A percentile compares a stretch with the other conserved stretches of the same genome.
Evolutionary conservation across 2,113 vertebrate species (phyloP).

Genomic region (Actenoides lindsayi): DNA sequence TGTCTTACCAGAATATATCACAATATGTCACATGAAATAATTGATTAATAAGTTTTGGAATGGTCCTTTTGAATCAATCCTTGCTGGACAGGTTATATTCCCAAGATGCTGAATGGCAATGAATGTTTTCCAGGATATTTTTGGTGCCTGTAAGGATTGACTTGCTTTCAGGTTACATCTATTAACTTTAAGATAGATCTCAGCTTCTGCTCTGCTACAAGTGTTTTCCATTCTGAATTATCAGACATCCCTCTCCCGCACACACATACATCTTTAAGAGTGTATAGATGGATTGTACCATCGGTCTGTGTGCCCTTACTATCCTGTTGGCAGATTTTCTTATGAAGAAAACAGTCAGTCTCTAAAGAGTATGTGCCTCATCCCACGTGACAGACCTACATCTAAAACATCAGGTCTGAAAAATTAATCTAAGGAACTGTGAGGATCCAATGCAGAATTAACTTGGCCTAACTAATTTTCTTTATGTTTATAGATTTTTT

Average conservation of each 20-base stretch:
- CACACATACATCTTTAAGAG: not conserved
- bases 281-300: not conserved
- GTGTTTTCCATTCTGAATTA: not conserved
- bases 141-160: not conserved
- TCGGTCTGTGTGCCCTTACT: not conserved
- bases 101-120: not conserved
- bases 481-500: not conserved
- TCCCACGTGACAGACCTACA: not conserved
- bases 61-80: not conserved
- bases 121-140: not conserved
- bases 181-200: not conserved
- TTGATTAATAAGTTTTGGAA: not conserved
- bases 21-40: fast-evolving
- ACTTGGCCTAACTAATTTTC: not conserved
- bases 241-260: not conserved
- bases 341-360: not conserved
- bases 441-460: not conserved
- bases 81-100: not conserved
- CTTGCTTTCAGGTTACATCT: not conserved
- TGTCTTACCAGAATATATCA: not conserved
- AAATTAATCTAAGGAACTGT: not conserved
- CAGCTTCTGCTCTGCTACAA: not conserved
- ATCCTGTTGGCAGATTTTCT: not conserved
- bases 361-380: not conserved
- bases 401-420: not conserved